Evolutionary conservation across 2,113 vertebrate species (phyloP).

Genomic region (Nerophis lumbriciformis): DNA sequence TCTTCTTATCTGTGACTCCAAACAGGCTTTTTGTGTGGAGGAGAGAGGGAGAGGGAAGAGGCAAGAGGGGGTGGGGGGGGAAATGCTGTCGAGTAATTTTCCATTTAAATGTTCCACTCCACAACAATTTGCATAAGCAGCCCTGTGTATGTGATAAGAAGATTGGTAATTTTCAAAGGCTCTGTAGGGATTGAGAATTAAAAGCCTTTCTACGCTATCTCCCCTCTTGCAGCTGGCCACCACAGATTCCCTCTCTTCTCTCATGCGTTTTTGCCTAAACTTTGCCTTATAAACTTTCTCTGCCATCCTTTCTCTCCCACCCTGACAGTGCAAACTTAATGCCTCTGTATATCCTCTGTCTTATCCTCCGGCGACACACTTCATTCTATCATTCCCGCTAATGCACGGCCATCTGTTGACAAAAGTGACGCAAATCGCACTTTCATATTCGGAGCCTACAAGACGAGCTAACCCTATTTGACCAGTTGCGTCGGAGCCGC

Average conservation of each 20-base stretch:
- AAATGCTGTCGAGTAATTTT: conserved; percentile 84
- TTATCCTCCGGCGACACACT: background rate
- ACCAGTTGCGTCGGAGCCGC: background rate
- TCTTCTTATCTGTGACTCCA: conserved; percentile 80
- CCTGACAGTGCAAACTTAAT: conserved; percentile 39
- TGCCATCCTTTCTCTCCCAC: conserved; percentile 17
- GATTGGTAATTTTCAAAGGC: conserved; percentile 86
- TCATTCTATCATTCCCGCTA: background rate
- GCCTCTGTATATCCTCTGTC: background rate
- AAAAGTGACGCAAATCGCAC: background rate
- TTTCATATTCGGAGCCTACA: background rate
- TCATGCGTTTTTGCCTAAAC: conserved; percentile 73
- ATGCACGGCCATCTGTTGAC: background rate
- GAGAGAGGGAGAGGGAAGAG: conserved; percentile 50
- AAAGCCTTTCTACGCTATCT: conserved; percentile 81
- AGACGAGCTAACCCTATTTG: background rate
- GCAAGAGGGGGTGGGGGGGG: conserved; percentile 35
- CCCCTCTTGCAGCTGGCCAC: conserved; percentile 80
- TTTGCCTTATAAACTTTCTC: conserved; percentile 75
- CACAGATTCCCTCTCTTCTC: conserved; percentile 74
- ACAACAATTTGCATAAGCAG: conserved; percentile 86
- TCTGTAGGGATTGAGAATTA: conserved; percentile 84
- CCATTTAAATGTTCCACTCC: conserved; percentile 83
- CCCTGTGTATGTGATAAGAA: conserved; percentile 82
- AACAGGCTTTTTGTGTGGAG: conserved; percentile 78